Base-by-base conservation (phyloP, 2,113 vertebrate genomes). In the Elaphurus davidianus region DNA sequence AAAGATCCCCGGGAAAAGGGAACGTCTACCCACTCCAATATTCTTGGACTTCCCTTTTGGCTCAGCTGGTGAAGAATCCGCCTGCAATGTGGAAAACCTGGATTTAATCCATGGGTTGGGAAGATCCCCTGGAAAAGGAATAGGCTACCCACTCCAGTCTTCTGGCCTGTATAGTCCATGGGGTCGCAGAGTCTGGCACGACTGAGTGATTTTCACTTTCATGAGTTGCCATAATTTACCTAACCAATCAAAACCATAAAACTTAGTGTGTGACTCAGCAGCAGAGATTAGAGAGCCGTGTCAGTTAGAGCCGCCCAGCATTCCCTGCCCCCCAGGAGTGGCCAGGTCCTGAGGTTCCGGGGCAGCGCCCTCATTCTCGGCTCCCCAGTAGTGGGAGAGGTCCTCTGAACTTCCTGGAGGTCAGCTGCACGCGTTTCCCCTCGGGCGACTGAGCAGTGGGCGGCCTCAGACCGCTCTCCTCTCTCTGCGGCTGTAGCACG, bases 401-500 rank as follows among this genome's bases (percentile, higher is more conserved):
- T 4, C 40, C 67, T 71, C 67, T 6, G 67, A 12, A 36, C 67
- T 40, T 19, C n/a, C 67, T 11, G n/a, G 19, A 23, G 67, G 67
- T 21, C n/a, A 23, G 19, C 64, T 12, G 17, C 17, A 4, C 0
- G 1, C 17, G 1, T 1, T 54, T 40, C 10, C 19, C 16, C 47
- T 36, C 2, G 0, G 9, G 30, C 2, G 78, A 12, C 45, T 21
- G 28, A 21, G 47, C 9, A 3, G 5, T 1, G 3, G 79, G 21
- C 2, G 2, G 33, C 59, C 84, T 60, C 97, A 98, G 23, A 98
- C 25, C 5, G 7, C 87, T 47, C 15, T 19, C 91, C 21, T 95
- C 83, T 97, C 14, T 10, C 87, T 78, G 94, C 79, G 60, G 78
- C 43, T 83, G 23, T 54, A 99, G 99, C 99, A 99, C 13, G 99